Conservation (phyloP, 2,113 vertebrate species). For the Chaetorhynchus papuensis region DNA sequence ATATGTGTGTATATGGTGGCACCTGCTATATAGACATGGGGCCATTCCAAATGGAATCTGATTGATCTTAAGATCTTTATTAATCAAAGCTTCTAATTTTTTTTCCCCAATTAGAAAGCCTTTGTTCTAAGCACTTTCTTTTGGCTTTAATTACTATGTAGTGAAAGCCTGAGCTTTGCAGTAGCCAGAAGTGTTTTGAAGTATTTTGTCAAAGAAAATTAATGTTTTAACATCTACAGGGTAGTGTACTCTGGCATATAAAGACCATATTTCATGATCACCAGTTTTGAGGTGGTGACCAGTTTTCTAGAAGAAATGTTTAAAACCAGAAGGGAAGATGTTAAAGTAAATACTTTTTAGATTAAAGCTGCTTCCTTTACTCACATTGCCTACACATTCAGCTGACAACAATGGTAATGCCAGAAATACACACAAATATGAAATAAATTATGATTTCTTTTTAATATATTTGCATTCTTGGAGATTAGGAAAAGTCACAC, state of each 20-base stretch:
- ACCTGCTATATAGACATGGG: background rate
- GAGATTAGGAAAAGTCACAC: background rate
- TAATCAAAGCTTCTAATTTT: background rate
- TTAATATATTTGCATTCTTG: background rate
- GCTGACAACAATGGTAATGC: background rate
- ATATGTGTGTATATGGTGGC: background rate
- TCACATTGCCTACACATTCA: background rate
- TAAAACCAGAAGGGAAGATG: background rate
- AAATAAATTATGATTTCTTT: background rate
- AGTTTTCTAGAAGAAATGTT: background rate
- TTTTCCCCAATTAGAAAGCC: background rate
- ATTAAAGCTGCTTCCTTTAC: background rate
- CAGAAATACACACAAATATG: background rate
- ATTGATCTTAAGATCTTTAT: background rate
- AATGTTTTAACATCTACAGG: background rate
- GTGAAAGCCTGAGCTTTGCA: background rate
- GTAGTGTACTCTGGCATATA: background rate
- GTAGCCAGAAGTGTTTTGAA: background rate
- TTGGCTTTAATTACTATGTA: background rate
- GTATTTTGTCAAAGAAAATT: background rate
- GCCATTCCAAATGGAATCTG: background rate
- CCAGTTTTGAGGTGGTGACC: background rate
- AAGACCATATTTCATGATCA: background rate
- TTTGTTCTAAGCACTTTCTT: background rate
- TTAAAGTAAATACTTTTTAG: background rate